Percentiles rank a stretch among this genome's conserved stretches.
These are phyloP conservation scores for Leptodactylus fuscus DNA, from an alignment of 2,113 vertebrate genomes.

Conservation along the genomic window DNA sequence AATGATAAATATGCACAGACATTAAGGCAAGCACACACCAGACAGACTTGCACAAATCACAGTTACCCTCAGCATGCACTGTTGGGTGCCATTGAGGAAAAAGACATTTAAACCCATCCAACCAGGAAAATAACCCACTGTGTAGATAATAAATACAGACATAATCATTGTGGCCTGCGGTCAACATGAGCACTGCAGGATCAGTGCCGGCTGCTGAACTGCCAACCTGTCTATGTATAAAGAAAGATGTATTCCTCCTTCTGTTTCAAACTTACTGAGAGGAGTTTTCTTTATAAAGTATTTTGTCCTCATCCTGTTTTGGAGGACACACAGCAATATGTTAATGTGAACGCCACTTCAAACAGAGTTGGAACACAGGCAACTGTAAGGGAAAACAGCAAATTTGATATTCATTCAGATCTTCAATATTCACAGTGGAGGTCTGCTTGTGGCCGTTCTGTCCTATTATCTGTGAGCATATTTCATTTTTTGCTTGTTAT, in stretches of 20 bases:
- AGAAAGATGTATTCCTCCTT: conserved; percentile 55
- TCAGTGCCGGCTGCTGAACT: conserved; percentile 34
- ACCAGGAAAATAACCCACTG: conserved; percentile 56
- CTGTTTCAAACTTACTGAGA: conserved; percentile 24
- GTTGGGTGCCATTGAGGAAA: conserved; percentile 50
- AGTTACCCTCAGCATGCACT: conserved; percentile 49
- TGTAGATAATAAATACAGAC: conserved; percentile 60
- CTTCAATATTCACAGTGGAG: not conserved
- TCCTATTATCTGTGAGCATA: conserved; percentile 21
- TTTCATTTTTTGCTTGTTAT: conserved; percentile 19
- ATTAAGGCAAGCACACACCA: conserved; percentile 45
- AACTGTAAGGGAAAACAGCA: not conserved
- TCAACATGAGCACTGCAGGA: conserved; percentile 54
- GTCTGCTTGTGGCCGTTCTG: not conserved
- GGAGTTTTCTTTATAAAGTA: conserved; percentile 16
- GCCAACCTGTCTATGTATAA: conserved; percentile 51
- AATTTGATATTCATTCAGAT: conserved; percentile 23
- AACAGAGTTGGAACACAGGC: conserved; percentile 8
- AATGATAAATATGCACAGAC: conserved; percentile 39
- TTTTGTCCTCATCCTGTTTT: conserved; percentile 29
- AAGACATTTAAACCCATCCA: conserved; percentile 57
- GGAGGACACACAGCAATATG: conserved; percentile 23
- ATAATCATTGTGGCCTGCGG: conserved; percentile 60
- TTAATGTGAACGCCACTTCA: conserved; percentile 15
- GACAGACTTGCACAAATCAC: conserved; percentile 46